Conservation (phyloP, 1,140 invertebrate genomes). For the Frieseomelitta varia region DNA sequence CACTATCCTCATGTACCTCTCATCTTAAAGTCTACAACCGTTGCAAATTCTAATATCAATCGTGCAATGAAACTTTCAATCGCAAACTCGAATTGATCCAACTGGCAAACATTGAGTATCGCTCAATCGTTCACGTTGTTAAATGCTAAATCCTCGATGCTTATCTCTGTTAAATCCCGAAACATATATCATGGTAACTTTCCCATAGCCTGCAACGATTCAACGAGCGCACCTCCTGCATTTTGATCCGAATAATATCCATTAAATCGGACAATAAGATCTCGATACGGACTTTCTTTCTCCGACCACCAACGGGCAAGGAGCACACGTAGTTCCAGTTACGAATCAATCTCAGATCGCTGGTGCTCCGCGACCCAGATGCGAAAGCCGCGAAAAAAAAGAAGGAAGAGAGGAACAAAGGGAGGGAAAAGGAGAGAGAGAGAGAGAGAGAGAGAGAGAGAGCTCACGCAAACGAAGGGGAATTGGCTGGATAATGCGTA, state of each 20-base stretch:
- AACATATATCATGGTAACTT: not conserved
- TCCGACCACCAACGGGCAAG: not conserved
- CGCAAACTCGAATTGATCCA: not conserved
- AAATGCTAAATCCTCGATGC: not conserved
- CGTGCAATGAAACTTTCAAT: not conserved
- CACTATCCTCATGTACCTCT: too few species aligned
- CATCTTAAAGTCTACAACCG: too few species aligned
- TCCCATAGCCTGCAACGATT: not conserved
- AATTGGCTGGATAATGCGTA: conserved; percentile 55
- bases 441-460: conserved; percentile 35
- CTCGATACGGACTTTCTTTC: not conserved
- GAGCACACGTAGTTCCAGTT: conserved; percentile 2
- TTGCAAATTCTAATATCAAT: too few species aligned
- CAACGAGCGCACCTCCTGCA: not conserved
- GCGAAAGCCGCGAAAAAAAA: conserved; percentile 16
- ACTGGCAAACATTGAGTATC: not conserved
- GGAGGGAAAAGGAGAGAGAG: not conserved
- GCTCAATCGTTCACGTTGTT: not conserved
- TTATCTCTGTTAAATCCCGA: not conserved
- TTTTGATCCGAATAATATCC: not conserved
- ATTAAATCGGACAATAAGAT: not conserved
- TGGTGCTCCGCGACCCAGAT: conserved; percentile 33
- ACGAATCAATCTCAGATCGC: conserved; percentile 18
- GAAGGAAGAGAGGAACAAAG: not conserved
- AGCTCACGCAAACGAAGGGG: conserved; percentile 55